These are phyloP conservation scores for Gisinianus flammeolus DNA, from an alignment of 2,888 invertebrate genomes.

Conservation along the genomic window DNA sequence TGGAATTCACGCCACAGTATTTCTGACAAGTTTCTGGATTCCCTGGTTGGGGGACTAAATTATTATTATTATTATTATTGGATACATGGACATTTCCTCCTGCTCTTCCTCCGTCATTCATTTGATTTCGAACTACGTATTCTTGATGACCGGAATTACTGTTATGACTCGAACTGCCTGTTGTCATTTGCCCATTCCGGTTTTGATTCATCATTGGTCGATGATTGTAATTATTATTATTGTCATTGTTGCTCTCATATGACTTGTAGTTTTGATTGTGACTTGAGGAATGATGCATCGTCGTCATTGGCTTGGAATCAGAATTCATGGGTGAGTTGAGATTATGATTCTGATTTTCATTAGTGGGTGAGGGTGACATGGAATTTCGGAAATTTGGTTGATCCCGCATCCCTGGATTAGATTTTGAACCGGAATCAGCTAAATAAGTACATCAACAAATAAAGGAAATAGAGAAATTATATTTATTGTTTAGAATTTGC, in stretches of 20 bases:
- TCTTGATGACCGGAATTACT: background rate
- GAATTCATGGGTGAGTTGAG: too few relatives aligned
- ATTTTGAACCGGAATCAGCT: constrained; percentile 17
- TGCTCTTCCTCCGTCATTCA: background rate
- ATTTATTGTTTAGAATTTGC: background rate
- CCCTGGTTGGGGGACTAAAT: constrained; percentile 16
- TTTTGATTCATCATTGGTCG: too few relatives aligned
- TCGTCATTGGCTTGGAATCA: background rate
- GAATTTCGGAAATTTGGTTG: too few relatives aligned
- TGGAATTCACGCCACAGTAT: constrained; percentile 53
- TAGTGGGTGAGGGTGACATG: too few relatives aligned
- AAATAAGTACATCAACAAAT: background rate
- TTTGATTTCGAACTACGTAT: too few relatives aligned
- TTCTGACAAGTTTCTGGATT: constrained; percentile 43
- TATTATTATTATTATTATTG: background rate
- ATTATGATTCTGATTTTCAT: too few relatives aligned
- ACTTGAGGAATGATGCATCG: background rate
- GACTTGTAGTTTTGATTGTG: constrained; percentile 2
- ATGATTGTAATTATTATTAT: background rate
- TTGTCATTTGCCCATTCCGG: too few relatives aligned
- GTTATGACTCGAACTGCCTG: constrained; percentile 14
- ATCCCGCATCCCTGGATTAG: too few relatives aligned
- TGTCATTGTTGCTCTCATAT: background rate
- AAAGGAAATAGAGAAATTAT: background rate
- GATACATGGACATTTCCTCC: background rate